A percentile compares a stretch with the other conserved stretches of the same genome.
phyloP scores from a whole-genome alignment of 1,140 invertebrate species.

The Zaprionus kolodkinae region DNA sequence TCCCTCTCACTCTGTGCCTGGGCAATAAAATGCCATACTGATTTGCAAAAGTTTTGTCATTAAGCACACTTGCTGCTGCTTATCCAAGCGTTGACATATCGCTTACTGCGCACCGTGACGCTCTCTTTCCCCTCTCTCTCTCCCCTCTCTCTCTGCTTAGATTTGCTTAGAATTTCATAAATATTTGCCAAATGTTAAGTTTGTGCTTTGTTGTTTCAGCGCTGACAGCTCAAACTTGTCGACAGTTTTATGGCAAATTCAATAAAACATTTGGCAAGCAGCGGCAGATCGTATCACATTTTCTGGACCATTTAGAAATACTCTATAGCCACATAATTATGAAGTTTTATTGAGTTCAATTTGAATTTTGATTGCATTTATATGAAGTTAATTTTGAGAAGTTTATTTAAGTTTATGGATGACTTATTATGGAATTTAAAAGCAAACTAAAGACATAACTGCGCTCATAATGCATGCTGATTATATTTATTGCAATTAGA shows the following conservation, averaged over 20 bases:
- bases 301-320: not conserved
- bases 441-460: too few relatives aligned
- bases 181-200: slow-evolving; percentile 60
- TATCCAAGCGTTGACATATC: slow-evolving; percentile 34
- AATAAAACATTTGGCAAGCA: slow-evolving; percentile 42
- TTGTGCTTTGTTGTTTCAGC: slow-evolving; percentile 44
- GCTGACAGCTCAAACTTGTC: slow-evolving; percentile 54
- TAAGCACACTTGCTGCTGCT: slow-evolving; percentile 72
- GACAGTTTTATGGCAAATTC: slow-evolving; percentile 55
- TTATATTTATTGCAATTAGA: too few relatives aligned
- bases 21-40: slow-evolving; percentile 76
- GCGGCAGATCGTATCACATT: slow-evolving; percentile 20
- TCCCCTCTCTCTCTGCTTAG: not conserved
- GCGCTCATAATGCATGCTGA: too few relatives aligned
- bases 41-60: slow-evolving; percentile 81
- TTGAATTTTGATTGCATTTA: not conserved
- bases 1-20: slow-evolving; percentile 8
- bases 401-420: not conserved
- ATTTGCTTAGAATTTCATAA: slow-evolving; percentile 64
- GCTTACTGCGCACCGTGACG: not conserved
- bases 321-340: slow-evolving; percentile 11
- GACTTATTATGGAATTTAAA: not conserved
- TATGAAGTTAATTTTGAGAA: not conserved
- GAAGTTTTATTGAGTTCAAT: not conserved
- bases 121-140: not conserved